phyloP scores from a whole-genome alignment of 2,888 invertebrate species.

The Amaurobius ferox region DNA sequence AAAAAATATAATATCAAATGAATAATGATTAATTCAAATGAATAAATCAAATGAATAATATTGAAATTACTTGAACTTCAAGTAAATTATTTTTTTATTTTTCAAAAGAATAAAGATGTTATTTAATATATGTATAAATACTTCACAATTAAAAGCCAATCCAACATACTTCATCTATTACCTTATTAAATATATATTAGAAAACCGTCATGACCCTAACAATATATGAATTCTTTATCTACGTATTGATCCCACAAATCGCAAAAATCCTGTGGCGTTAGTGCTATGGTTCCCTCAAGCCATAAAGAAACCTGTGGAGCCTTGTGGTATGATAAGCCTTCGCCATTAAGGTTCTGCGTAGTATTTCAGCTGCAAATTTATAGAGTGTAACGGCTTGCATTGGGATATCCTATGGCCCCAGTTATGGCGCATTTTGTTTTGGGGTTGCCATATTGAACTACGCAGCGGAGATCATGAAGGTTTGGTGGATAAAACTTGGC shows the following conservation, averaged over 20 bases:
- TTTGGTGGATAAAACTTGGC: not conserved
- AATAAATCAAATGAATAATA: too few relatives aligned
- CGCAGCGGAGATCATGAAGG: not conserved
- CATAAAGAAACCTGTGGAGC: slow-evolving; percentile 69
- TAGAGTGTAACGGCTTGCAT: slow-evolving; percentile 70
- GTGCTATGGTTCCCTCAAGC: not conserved
- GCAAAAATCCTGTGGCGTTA: not conserved
- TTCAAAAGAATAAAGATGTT: too few relatives aligned
- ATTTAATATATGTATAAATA: too few relatives aligned
- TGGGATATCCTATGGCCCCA: slow-evolving; percentile 56
- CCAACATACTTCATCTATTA: too few relatives aligned
- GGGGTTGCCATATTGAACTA: slow-evolving; percentile 34
- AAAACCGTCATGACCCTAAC: too few relatives aligned
- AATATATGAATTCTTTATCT: not conserved
- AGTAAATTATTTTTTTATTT: too few relatives aligned
- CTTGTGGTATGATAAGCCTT: slow-evolving; percentile 61
- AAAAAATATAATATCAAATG: too few relatives aligned
- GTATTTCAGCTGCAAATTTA: slow-evolving; percentile 68
- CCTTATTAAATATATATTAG: too few relatives aligned
- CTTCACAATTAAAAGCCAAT: too few relatives aligned
- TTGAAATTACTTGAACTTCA: too few relatives aligned
- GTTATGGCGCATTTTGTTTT: slow-evolving; percentile 50
- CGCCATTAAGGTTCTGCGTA: slow-evolving; percentile 56
- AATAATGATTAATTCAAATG: too few relatives aligned
- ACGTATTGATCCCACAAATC: not conserved